Evolutionary conservation across 1,140 invertebrate genomes (phyloP).

Genomic region (Apis florea): DNA sequence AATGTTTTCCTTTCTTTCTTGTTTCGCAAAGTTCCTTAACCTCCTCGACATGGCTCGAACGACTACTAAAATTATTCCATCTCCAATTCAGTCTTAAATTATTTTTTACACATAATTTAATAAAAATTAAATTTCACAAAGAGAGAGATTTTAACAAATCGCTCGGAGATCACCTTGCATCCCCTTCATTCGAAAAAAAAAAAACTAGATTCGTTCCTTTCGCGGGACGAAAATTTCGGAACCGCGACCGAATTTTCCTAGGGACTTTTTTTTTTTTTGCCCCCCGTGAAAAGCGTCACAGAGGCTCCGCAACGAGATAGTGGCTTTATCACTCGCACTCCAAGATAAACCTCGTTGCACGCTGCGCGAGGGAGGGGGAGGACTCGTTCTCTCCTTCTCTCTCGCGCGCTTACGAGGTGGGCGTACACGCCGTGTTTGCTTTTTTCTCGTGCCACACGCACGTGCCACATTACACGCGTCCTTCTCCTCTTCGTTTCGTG

Average conservation of each 20-base stretch:
- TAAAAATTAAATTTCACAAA: no score
- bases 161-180: no score
- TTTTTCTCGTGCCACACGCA: constrained; percentile 37
- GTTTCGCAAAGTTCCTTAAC: no score
- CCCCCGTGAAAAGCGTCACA: background rate
- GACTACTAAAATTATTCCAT: no score
- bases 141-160: no score
- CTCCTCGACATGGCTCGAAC: no score
- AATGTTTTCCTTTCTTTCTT: no score
- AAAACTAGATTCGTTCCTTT: background rate
- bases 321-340: constrained; percentile 60
- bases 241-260: background rate
- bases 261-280: background rate
- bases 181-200: no score
- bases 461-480: constrained; percentile 17
- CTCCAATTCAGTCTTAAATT: no score
- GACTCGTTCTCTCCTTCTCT: background rate
- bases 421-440: constrained; percentile 35
- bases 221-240: background rate
- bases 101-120: no score
- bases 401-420: constrained; percentile 24
- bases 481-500: background rate
- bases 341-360: constrained; percentile 61
- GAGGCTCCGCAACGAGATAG: constrained; percentile 47
- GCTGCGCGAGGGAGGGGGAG: constrained; percentile 1